These are phyloP conservation scores for Candoia aspera DNA, from an alignment of 2,113 vertebrate species.

Conservation along the genomic window DNA sequence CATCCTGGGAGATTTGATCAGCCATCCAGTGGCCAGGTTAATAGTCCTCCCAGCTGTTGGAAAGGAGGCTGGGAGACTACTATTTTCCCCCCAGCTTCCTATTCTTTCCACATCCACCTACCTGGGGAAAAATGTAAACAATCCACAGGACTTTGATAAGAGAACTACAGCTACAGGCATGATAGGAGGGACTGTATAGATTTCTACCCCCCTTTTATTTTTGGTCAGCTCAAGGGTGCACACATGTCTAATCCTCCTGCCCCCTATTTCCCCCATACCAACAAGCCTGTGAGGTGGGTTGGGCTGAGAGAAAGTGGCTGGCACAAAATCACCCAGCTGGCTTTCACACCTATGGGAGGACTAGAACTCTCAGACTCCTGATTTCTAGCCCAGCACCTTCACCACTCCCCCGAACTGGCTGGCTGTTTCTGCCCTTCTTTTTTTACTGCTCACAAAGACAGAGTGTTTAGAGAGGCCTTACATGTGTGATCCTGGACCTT, in stretches of 20 bases:
- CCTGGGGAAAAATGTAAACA: background rate
- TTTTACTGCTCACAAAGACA: background rate
- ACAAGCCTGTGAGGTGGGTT: background rate
- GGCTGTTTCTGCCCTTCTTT: background rate
- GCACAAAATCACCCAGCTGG: background rate
- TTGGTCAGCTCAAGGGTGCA: background rate
- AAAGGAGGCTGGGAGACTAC: background rate
- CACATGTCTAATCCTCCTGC: background rate
- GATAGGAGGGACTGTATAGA: background rate
- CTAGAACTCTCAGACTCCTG: background rate
- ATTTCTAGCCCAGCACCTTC: background rate
- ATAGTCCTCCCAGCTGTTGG: background rate
- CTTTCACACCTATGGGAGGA: background rate
- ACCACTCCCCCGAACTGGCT: background rate
- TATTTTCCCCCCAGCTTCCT: background rate
- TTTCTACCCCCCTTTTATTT: background rate
- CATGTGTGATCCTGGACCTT: background rate
- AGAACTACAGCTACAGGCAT: background rate
- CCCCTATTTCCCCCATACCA: background rate
- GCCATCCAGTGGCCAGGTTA: background rate
- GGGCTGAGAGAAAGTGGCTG: background rate
- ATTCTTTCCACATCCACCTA: background rate
- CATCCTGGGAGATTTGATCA: background rate
- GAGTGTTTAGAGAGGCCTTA: too few relatives aligned
- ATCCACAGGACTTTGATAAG: background rate